Evolutionary conservation across 2,888 invertebrate species (phyloP), one percentile per base, ranked within the genome.

Genomic region (Drosophila cracens): DNA sequence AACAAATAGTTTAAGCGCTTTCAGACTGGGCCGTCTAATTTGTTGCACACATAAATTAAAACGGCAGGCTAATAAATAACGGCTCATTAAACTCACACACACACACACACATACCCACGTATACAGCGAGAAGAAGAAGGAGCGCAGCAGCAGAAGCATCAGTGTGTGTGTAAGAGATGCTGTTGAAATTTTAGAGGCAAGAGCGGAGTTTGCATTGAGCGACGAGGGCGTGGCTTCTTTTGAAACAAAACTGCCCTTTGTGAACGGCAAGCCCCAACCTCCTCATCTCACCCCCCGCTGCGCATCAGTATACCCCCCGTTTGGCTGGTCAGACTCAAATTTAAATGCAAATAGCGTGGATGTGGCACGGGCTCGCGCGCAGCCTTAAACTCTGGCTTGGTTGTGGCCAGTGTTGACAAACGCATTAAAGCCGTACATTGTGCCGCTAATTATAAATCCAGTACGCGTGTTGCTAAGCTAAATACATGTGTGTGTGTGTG

Each of bases 11-110:
- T 83, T 76, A 74, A 78, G 78, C 76, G 78, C 72, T 78, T 76
- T 80, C 68, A 66, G 72, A 58, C 76, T 65, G 65, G 72, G 69
- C 79, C 69, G 67, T 82, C 85, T 89, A 89, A 89, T 85, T 85
- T 87, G 85, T 87, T 77, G 89, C 69, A 79, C 67, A 87, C 84
- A 85, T 89, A 85, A 87, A 85, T 85, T 85, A 87, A 85, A 82
- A 76, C 74, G 74, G 70, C 78, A 71, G 78, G 88, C 78, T 82
- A 85, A 89, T 85, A 85, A 85, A 89, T 85, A 89, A 87, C 73
- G 85, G 80, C 88, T 85, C 89, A 85, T 89, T 85, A 89, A 84
- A 68, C 79, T 13, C 62, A 68, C 77, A 80, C 69, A 69, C 72
- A 80, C 74, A 62, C 63, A 57, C 51, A 29, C 54, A 43, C 40